Percentiles rank a stretch among this genome's conserved stretches.
Conservation (phyloP, 2,888 invertebrate species). For the Patella pellucida region DNA sequence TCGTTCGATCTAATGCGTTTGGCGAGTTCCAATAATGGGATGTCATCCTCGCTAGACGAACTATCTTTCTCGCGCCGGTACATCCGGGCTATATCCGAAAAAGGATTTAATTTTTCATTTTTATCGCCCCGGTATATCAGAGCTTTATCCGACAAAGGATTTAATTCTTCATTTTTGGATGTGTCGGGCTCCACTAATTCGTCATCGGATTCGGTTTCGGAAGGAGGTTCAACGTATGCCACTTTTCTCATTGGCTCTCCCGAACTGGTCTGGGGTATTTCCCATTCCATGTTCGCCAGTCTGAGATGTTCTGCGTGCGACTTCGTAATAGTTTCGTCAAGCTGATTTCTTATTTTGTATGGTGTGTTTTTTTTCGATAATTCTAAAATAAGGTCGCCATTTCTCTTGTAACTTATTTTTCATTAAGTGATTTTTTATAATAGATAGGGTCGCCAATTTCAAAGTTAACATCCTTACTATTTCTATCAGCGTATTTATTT, state of each 20-base stretch:
- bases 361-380: constrained; percentile 32
- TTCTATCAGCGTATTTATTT: constrained; percentile 31
- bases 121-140: background rate
- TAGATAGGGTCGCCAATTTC: constrained; percentile 36
- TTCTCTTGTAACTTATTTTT: constrained; percentile 33
- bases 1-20: background rate
- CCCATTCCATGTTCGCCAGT: constrained; percentile 21
- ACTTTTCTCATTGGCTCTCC: constrained; percentile 14
- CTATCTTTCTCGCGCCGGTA: constrained; percentile 4
- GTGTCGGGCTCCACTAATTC: background rate
- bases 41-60: constrained; percentile 18
- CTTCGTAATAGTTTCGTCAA: constrained; percentile 1
- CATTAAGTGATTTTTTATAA: constrained; percentile 28
- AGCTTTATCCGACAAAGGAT: too few relatives aligned
- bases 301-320: constrained; percentile 22
- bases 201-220: constrained; percentile 6
- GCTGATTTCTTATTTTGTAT: constrained; percentile 22
- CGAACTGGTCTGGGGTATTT: background rate
- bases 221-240: constrained; percentile 22
- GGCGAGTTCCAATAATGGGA: constrained; percentile 23
- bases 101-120: background rate
- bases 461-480: constrained; percentile 25
- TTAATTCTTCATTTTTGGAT: too few relatives aligned
- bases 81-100: background rate
- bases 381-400: constrained; percentile 36